Evolutionary conservation across 2,113 vertebrate genomes (phyloP).

Genomic region (Nannobrachium achirus): DNA sequence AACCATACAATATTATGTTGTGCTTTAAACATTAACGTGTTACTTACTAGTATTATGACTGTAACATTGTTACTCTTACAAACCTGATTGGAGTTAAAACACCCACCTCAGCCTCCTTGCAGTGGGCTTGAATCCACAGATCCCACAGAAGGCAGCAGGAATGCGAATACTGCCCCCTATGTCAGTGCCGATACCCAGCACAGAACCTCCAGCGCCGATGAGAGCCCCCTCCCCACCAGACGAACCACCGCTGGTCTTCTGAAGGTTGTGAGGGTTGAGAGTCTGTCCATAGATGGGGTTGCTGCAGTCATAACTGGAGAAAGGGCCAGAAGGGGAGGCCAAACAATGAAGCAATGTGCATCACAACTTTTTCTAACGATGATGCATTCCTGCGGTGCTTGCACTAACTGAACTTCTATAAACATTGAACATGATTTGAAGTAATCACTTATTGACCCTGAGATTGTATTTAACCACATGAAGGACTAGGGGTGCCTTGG

Average conservation of each 20-base stretch:
- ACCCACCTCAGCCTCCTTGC: slow-evolving; percentile 69
- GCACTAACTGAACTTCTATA: no score
- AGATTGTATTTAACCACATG: no score
- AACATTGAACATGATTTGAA: no score
- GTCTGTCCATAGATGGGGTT: slow-evolving; percentile 82
- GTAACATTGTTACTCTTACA: not conserved
- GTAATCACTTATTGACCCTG: no score
- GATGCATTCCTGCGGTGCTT: no score
- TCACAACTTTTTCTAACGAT: no score
- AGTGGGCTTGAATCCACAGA: slow-evolving; percentile 78
- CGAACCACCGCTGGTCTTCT: slow-evolving; percentile 79
- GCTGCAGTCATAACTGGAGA: slow-evolving; percentile 79
- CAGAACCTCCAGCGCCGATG: slow-evolving; percentile 73
- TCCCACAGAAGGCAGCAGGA: slow-evolving; percentile 79
- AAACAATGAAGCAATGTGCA: no score
- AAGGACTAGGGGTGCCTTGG: no score
- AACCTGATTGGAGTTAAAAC: no score
- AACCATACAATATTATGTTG: not conserved
- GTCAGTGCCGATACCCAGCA: slow-evolving; percentile 78
- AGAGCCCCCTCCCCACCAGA: slow-evolving; percentile 79
- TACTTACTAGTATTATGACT: not conserved
- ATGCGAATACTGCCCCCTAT: slow-evolving; percentile 76
- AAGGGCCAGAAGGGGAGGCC: not conserved
- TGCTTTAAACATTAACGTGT: not conserved
- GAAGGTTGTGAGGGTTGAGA: slow-evolving; percentile 69